Percentiles rank a stretch among this genome's conserved stretches.
Conservation (phyloP, 2,113 vertebrate genomes). For the Ailuropoda melanoleuca region DNA sequence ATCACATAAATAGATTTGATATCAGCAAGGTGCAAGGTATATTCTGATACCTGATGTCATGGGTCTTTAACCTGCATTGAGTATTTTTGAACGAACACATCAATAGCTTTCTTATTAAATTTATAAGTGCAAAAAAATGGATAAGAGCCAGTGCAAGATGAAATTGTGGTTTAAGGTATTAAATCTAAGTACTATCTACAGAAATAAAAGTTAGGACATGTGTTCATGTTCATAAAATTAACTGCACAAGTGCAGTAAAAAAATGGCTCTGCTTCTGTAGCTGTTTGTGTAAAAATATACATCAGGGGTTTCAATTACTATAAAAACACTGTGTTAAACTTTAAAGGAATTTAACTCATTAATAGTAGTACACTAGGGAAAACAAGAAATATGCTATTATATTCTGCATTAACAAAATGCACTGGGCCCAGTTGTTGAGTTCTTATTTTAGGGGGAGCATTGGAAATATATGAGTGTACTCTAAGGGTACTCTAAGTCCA, state of each 20-base stretch:
- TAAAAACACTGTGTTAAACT: background rate
- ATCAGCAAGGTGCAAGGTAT: background rate
- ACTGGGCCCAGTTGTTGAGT: background rate
- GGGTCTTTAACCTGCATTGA: background rate
- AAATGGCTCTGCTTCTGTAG: background rate
- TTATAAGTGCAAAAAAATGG: background rate
- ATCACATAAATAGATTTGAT: background rate
- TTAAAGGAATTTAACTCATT: background rate
- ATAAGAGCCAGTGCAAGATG: background rate
- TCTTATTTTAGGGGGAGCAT: background rate
- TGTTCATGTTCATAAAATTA: background rate
- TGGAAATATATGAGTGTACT: background rate
- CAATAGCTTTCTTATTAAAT: background rate
- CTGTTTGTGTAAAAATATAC: background rate
- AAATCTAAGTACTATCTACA: background rate
- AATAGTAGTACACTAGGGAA: background rate
- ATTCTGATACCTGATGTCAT: background rate
- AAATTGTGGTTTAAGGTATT: background rate
- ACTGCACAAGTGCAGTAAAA: background rate
- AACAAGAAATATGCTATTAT: background rate
- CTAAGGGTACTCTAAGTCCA: background rate
- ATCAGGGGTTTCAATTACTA: background rate
- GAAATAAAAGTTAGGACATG: background rate
- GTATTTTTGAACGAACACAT: background rate
- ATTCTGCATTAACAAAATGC: background rate